Conservation (phyloP, 2,113 vertebrate genomes). For the Hassar affinis region DNA sequence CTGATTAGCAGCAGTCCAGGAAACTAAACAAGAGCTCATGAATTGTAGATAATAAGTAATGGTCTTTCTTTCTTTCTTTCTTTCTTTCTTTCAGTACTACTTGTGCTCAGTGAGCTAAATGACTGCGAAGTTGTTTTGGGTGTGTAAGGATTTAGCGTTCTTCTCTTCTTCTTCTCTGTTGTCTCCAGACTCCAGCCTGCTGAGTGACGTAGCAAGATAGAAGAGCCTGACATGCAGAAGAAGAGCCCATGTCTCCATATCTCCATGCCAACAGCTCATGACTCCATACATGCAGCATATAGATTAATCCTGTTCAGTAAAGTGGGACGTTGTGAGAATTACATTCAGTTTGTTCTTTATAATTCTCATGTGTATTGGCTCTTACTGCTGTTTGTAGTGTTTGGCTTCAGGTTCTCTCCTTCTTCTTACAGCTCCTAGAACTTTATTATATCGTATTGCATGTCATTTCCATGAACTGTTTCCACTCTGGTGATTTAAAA, state of each 20-base stretch:
- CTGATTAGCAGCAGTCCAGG: too few species aligned
- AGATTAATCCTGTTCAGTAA: not conserved
- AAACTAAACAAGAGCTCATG: too few species aligned
- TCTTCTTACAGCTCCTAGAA: not conserved
- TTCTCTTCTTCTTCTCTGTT: not conserved
- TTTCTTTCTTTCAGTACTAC: not conserved
- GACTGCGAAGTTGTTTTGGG: not conserved
- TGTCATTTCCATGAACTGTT: not conserved
- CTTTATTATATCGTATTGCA: not conserved
- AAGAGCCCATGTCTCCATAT: conserved; percentile 53
- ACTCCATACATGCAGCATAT: not conserved
- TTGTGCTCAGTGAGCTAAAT: not conserved
- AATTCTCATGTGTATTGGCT: not conserved
- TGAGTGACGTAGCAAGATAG: conserved; percentile 49
- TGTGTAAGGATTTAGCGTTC: not conserved
- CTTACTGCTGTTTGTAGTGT: not conserved
- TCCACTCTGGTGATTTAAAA: not conserved
- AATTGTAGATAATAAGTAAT: too few species aligned
- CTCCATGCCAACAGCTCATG: conserved; percentile 35
- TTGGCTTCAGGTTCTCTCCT: not conserved
- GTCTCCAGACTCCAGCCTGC: conserved; percentile 40
- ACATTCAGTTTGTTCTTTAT: conserved; percentile 2
- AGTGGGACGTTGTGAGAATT: not conserved
- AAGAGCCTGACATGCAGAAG: conserved; percentile 67
- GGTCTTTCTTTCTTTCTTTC: too few species aligned